These are phyloP conservation scores for Pelobates fuscus DNA, from an alignment of 2,113 vertebrate species.

Conservation along the genomic window DNA sequence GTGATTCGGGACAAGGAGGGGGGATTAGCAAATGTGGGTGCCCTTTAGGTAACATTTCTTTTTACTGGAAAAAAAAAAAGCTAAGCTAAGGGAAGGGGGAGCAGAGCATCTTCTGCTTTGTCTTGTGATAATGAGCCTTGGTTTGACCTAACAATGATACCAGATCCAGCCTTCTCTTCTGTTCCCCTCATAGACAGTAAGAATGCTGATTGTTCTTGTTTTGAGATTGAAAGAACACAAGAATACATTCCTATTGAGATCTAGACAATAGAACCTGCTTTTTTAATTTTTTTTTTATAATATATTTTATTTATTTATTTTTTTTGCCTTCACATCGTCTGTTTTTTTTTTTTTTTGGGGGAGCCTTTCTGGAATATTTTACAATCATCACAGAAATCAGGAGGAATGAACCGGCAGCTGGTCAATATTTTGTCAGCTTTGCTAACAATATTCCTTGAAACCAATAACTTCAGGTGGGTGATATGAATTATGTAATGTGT, in stretches of 20 bases:
- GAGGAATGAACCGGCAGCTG: slow-evolving; percentile 92
- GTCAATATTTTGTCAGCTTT: slow-evolving; percentile 91
- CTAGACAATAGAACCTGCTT: slow-evolving; percentile 72
- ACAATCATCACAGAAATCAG: slow-evolving; percentile 80
- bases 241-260: slow-evolving; percentile 67
- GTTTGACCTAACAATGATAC: slow-evolving; percentile 83
- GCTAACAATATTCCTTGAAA: slow-evolving; percentile 88
- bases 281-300: slow-evolving; percentile 42
- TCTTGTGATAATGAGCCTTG: slow-evolving; percentile 70
- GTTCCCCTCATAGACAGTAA: slow-evolving; percentile 65
- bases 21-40: slow-evolving; percentile 24
- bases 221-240: slow-evolving; percentile 71
- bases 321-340: slow-evolving; percentile 50
- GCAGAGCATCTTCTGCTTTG: slow-evolving; percentile 64
- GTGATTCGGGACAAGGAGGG: background rate
- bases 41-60: slow-evolving; percentile 59
- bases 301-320: slow-evolving; percentile 32
- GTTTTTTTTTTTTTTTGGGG: slow-evolving; percentile 60
- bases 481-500: background rate
- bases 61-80: slow-evolving; percentile 54
- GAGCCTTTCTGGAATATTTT: slow-evolving; percentile 76
- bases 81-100: slow-evolving; percentile 52
- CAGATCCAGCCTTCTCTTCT: slow-evolving; percentile 72
- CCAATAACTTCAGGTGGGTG: slow-evolving; percentile 91
- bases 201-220: slow-evolving; percentile 67